Evolutionary conservation across 2,113 vertebrate species (phyloP).

Genomic region (Dasyurus viverrinus): DNA sequence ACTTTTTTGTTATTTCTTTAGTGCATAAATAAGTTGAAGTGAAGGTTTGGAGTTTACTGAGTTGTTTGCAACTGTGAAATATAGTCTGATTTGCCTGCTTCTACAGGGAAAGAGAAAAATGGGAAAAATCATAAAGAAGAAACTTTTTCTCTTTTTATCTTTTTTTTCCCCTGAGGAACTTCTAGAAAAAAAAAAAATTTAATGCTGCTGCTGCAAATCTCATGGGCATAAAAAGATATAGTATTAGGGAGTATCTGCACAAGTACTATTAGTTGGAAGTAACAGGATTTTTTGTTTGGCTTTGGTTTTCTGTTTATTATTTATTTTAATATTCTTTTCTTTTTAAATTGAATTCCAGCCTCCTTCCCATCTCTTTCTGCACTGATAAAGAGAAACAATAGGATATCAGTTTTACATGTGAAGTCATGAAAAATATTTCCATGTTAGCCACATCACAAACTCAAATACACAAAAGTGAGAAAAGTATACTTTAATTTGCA

Average conservation of each 20-base stretch:
- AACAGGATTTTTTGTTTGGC: not conserved
- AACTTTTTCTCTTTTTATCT: not conserved
- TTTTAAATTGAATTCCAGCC: not conserved
- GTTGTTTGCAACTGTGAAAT: not conserved
- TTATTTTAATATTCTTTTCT: not conserved
- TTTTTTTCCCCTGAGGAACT: not conserved
- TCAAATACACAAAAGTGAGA: not conserved
- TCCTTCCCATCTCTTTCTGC: not conserved
- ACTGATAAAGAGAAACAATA: not conserved
- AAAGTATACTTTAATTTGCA: not conserved
- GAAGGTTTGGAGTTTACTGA: not conserved
- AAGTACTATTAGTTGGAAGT: not conserved
- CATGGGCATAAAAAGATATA: not conserved
- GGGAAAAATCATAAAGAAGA: not conserved
- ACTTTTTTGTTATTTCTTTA: slow-evolving; percentile 7
- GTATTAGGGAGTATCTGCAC: not conserved
- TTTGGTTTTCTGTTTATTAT: not conserved
- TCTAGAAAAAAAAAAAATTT: not conserved
- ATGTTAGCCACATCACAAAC: not conserved
- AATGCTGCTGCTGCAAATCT: not conserved
- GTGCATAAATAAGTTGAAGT: not conserved
- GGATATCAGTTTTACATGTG: not conserved
- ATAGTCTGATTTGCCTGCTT: not conserved
- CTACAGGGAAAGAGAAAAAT: not conserved
- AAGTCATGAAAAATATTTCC: not conserved